Evolutionary conservation across 2,888 invertebrate genomes (phyloP).

Genomic region (Lithophane leautieri): DNA sequence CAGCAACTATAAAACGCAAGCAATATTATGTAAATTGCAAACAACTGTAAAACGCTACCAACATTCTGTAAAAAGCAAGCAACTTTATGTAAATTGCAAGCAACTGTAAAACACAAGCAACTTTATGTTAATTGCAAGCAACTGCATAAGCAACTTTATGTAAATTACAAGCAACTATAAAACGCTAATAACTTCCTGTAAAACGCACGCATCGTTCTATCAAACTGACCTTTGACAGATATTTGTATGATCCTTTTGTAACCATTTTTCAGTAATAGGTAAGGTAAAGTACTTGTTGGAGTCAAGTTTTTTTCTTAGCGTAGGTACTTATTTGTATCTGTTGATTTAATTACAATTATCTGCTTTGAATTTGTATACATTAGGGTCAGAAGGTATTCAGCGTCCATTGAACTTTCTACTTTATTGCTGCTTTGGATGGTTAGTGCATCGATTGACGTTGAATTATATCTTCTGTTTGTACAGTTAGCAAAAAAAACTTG

Average conservation of each 20-base stretch:
- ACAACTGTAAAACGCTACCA: background rate
- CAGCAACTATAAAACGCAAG: background rate
- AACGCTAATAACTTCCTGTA: background rate
- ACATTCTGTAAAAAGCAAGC: background rate
- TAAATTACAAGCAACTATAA: background rate
- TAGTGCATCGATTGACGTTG: background rate
- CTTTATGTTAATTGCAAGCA: background rate
- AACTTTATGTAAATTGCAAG: background rate
- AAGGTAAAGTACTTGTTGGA: background rate
- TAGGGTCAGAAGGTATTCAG: background rate
- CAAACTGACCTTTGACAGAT: background rate
- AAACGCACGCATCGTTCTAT: too few relatives aligned
- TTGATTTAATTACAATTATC: background rate
- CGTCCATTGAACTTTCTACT: background rate
- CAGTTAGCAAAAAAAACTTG: background rate
- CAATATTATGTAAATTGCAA: background rate
- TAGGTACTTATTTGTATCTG: background rate
- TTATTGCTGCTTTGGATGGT: slow-evolving; percentile 26
- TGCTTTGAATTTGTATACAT: background rate
- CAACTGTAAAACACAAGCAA: background rate
- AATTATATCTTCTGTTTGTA: background rate
- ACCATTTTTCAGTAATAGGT: slow-evolving; percentile 21
- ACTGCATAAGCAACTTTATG: background rate
- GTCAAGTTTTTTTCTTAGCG: background rate
- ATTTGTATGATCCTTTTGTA: background rate